A percentile compares a stretch with the other conserved stretches of the same genome.
These are phyloP conservation scores for Erpetoichthys calabaricus DNA, from an alignment of 2,797 vertebrate species.

Conservation along the genomic window DNA sequence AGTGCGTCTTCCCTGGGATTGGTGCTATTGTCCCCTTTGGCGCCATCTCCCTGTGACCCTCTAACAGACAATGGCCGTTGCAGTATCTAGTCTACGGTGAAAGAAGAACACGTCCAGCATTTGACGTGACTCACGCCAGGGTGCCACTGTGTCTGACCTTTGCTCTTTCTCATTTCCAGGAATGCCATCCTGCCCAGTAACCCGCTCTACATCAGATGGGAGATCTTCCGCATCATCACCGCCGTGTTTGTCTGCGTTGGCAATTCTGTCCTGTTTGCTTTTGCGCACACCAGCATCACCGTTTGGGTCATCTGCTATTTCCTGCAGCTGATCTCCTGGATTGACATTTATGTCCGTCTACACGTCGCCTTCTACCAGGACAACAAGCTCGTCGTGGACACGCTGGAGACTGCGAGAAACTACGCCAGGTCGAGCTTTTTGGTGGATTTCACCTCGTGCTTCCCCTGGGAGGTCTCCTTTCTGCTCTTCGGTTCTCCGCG, in stretches of 20 bases:
- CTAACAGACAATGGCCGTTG: too few relatives aligned
- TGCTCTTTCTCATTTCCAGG: conserved; percentile 8
- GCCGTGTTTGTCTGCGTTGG: conserved; percentile 11
- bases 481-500: conserved; percentile 8
- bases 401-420: conserved; percentile 16
- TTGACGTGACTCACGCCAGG: too few relatives aligned
- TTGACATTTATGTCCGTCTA: conserved; percentile 19
- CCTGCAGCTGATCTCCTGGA: conserved; percentile 15
- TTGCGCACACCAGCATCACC: conserved; percentile 13
- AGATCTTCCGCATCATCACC: conserved; percentile 11
- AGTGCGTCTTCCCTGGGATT: too few relatives aligned
- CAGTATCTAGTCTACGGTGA: too few relatives aligned
- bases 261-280: conserved; percentile 13
- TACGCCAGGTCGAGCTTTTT: conserved; percentile 15
- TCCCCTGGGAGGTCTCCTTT: conserved; percentile 18
- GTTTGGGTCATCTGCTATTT: conserved; percentile 14
- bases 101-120: too few relatives aligned
- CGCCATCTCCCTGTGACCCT: too few relatives aligned
- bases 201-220: conserved; percentile 15
- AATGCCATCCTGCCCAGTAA: conserved; percentile 15
- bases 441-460: conserved; percentile 19
- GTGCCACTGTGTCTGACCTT: too few relatives aligned
- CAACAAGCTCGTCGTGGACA: conserved; percentile 13
- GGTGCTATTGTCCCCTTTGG: too few relatives aligned
- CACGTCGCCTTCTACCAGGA: conserved; percentile 19